Evolutionary conservation across 64 coral and sea anemone genomes (phyloP).

Genomic region (Pachyseris speciosa): DNA sequence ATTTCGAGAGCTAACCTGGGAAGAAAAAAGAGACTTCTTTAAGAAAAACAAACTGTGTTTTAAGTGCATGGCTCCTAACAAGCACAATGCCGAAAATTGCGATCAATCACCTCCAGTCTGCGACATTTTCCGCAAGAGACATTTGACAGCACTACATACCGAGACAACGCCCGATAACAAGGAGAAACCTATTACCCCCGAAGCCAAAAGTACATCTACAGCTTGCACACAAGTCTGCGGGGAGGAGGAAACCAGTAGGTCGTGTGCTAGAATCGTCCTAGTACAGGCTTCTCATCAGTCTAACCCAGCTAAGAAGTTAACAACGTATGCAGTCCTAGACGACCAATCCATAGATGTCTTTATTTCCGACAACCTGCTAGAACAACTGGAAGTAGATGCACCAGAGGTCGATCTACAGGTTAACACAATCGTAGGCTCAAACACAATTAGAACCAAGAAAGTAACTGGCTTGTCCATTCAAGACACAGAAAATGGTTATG

Average conservation of each 20-base stretch:
- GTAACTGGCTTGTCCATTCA: constrained; percentile 43
- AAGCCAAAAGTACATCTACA: background rate
- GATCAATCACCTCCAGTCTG: constrained; percentile 41
- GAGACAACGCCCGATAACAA: background rate
- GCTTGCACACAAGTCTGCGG: constrained; percentile 73
- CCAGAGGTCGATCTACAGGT: constrained; percentile 63
- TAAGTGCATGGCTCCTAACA: constrained; percentile 36
- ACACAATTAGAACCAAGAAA: too few relatives aligned
- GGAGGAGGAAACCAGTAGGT: constrained; percentile 33
- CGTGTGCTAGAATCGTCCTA: constrained; percentile 75
- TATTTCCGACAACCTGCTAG: constrained; percentile 26
- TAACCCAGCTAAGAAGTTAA: constrained; percentile 17
- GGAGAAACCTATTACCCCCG: background rate
- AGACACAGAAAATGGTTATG: constrained; percentile 7
- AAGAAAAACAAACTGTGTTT: constrained; percentile 58
- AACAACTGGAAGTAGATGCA: background rate
- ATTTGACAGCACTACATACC: constrained; percentile 59
- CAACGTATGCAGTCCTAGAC: constrained; percentile 75
- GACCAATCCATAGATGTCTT: constrained; percentile 76
- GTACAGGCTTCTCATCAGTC: constrained; percentile 53
- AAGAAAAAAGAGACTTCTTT: constrained; percentile 44
- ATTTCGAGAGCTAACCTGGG: constrained; percentile 55
- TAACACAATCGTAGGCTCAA: too few relatives aligned
- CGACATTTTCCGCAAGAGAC: constrained; percentile 47
- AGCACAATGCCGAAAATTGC: constrained; percentile 45